Conservation (phyloP, 2,797 vertebrate genomes). For the Microctenopoma steveboyesi region DNA sequence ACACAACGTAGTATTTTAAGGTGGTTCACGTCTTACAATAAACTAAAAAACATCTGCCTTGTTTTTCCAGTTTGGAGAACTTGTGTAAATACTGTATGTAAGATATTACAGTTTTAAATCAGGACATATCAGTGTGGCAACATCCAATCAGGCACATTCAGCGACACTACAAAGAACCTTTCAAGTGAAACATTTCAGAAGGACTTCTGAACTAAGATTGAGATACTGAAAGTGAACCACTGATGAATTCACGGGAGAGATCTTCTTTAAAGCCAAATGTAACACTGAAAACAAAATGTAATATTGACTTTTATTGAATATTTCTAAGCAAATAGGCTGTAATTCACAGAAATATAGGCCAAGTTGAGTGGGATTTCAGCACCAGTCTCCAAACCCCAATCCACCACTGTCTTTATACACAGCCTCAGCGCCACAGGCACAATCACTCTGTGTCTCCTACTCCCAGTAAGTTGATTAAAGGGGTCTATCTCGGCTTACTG, state of each 20-base stretch:
- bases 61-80: too few species aligned
- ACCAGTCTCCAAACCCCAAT: conserved; percentile 5
- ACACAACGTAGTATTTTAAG: too few species aligned
- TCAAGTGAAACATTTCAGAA: conserved; percentile 1
- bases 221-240: not conserved
- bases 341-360: not conserved
- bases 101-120: not conserved
- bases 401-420: not conserved
- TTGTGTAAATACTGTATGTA: too few species aligned
- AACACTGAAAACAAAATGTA: not conserved
- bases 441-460: conserved; percentile 2
- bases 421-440: not conserved
- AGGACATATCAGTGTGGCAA: conserved; percentile 6
- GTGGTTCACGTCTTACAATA: too few species aligned
- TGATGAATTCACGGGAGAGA: not conserved
- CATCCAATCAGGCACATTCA: conserved; percentile 5
- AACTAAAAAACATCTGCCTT: too few species aligned
- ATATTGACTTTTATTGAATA: not conserved
- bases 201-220: conserved; percentile 10
- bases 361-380: not conserved
- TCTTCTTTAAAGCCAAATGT: not conserved
- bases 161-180: conserved; percentile 4
- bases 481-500: conserved; percentile 30
- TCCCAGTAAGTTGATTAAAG: conserved; percentile 44
- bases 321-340: not conserved